These are phyloP conservation scores for Phaedon cochleariae DNA, from an alignment of 2,888 invertebrate species.

Conservation along the genomic window DNA sequence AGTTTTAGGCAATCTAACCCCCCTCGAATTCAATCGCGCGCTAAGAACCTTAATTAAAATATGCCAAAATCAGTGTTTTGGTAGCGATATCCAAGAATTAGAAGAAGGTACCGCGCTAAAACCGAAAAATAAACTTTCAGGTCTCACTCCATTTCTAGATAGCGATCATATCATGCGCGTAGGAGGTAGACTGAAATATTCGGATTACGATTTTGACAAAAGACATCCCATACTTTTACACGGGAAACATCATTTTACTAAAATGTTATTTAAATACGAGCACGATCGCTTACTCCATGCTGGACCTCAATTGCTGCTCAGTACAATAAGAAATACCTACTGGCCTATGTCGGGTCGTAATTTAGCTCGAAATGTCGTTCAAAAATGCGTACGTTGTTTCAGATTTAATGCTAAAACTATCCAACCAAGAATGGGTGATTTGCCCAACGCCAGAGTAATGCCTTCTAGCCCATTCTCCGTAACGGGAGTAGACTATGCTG, in stretches of 20 bases:
- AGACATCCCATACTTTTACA: conserved; percentile 27
- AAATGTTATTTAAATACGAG: conserved; percentile 11
- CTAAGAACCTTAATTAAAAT: conserved; percentile 4
- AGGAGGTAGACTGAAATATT: conserved; percentile 27
- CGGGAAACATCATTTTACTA: conserved; percentile 19
- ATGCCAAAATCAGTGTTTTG: conserved; percentile 12
- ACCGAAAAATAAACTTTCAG: conserved; percentile 15
- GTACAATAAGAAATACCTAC: conserved; percentile 11
- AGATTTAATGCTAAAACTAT: conserved; percentile 15
- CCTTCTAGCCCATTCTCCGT: conserved; percentile 19
- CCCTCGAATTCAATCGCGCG: background rate
- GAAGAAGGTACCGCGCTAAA: background rate
- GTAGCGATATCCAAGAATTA: conserved; percentile 20
- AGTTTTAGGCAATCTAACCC: background rate
- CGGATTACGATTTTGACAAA: conserved; percentile 21
- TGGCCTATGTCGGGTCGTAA: conserved; percentile 18
- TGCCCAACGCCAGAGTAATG: conserved; percentile 20
- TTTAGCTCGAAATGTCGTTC: conserved; percentile 10
- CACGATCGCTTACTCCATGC: conserved; percentile 23
- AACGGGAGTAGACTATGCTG: conserved; percentile 26
- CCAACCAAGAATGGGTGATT: conserved; percentile 26
- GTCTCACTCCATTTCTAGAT: conserved; percentile 25
- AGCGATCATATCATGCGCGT: conserved; percentile 21
- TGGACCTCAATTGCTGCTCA: conserved; percentile 19
- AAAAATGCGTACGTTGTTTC: conserved; percentile 21